Evolutionary conservation across 1,140 invertebrate genomes (phyloP).

Genomic region (Aporrectodea caliginosa): DNA sequence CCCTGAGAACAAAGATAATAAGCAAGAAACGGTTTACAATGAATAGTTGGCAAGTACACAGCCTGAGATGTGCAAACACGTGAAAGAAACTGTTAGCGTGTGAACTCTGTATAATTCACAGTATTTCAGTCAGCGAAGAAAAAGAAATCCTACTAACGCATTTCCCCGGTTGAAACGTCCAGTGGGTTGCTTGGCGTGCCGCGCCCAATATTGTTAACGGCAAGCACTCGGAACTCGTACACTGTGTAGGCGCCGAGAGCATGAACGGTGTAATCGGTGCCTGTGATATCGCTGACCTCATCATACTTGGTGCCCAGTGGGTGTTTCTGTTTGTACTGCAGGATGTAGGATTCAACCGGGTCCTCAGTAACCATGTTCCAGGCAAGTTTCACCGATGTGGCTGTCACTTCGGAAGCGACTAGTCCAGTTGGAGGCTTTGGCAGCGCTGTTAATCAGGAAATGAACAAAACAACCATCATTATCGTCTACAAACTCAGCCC

Average conservation of each 20-base stretch:
- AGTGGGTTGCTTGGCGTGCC: constrained; percentile 78
- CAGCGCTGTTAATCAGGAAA: constrained; percentile 63
- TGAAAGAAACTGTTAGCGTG: too few species aligned
- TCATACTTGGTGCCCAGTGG: constrained; percentile 53
- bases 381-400: constrained; percentile 80
- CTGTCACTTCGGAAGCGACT: constrained; percentile 82
- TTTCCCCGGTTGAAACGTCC: constrained; percentile 89
- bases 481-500: neutral
- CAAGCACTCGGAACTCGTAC: constrained; percentile 93
- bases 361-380: constrained; percentile 78
- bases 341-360: constrained; percentile 90
- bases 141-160: too few species aligned
- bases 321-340: constrained; percentile 90
- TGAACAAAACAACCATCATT: neutral
- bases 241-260: constrained; percentile 84
- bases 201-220: constrained; percentile 86
- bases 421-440: constrained; percentile 83
- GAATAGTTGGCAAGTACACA: too few species aligned
- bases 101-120: too few species aligned
- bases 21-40: too few species aligned
- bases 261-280: constrained; percentile 83
- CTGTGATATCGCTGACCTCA: constrained; percentile 86
- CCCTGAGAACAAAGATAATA: too few species aligned
- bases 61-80: too few species aligned
- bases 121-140: too few species aligned